phyloP scores from a whole-genome alignment of 2,888 invertebrate genomes.

The Chloromyia formosa region DNA sequence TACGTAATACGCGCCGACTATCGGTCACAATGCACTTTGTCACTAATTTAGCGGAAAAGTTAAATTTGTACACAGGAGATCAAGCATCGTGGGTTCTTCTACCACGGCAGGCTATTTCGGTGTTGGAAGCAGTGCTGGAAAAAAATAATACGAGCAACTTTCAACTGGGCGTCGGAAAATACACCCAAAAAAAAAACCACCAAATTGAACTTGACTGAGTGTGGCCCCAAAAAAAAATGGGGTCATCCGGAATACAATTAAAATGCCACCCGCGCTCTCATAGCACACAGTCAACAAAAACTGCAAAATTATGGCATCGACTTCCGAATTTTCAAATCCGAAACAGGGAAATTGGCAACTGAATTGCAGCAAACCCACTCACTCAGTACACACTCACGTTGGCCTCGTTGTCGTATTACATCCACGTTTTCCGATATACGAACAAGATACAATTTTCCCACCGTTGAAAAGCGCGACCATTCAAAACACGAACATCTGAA shows the following conservation, averaged over 20 bases:
- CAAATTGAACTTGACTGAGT: neutral
- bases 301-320: neutral
- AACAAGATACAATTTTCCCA: conserved; percentile 2
- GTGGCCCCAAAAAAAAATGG: neutral
- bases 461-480: conserved; percentile 12
- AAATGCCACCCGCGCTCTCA: neutral
- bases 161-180: neutral
- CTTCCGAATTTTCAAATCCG: neutral
- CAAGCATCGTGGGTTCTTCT: too few relatives aligned
- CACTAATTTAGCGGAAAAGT: conserved; percentile 14
- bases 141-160: neutral
- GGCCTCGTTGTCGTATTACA: neutral
- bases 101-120: too few relatives aligned
- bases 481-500: conserved; percentile 24
- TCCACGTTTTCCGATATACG: conserved; percentile 7
- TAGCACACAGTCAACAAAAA: neutral
- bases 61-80: neutral
- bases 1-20: conserved; percentile 11
- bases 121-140: neutral
- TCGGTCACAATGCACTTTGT: conserved; percentile 16
- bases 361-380: neutral
- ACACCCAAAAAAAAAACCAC: neutral
- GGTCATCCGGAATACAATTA: neutral
- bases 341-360: neutral
- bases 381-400: too few relatives aligned